Percentiles rank a stretch among this genome's conserved stretches.
Evolutionary conservation across 2,888 invertebrate species (phyloP).

Genomic region (Octodonta nipae): DNA sequence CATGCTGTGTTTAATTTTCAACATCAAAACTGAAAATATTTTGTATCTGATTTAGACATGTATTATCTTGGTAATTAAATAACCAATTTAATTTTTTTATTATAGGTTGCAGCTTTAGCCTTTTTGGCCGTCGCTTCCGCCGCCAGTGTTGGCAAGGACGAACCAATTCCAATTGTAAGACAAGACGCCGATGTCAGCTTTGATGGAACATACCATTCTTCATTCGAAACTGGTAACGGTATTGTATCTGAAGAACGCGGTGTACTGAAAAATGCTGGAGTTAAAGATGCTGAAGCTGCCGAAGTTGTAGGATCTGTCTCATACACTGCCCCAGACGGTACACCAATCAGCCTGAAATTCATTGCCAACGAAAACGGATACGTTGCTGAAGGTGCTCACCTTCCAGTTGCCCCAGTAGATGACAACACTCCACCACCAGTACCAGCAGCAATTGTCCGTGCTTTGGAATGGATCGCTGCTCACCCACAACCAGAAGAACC

Average conservation of each 20-base stretch:
- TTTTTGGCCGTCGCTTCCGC: not conserved
- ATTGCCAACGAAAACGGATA: conserved; percentile 34
- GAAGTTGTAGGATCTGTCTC: conserved; percentile 19
- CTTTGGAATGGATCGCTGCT: conserved; percentile 51
- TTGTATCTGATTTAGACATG: too few species aligned
- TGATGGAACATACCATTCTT: conserved; percentile 36
- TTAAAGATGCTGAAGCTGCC: conserved; percentile 21
- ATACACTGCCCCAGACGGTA: conserved; percentile 21
- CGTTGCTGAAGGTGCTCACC: conserved; percentile 46
- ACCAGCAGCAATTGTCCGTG: conserved; percentile 51
- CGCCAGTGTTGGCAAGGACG: not conserved
- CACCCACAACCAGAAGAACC: conserved; percentile 37
- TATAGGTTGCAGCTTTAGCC: not conserved
- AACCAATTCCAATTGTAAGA: conserved; percentile 21
- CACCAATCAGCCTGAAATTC: conserved; percentile 10
- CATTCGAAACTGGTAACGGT: conserved; percentile 43
- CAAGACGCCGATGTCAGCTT: conserved; percentile 15
- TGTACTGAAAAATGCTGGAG: conserved; percentile 24
- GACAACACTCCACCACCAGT: conserved; percentile 58
- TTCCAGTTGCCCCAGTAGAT: conserved; percentile 43
- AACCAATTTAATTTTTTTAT: not conserved
- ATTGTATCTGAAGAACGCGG: conserved; percentile 32
- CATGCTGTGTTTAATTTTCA: too few species aligned
- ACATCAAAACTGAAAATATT: too few species aligned
- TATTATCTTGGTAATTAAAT: too few species aligned